Base-by-base conservation (phyloP, 2,888 invertebrate species). In the Papilio elwesi region DNA sequence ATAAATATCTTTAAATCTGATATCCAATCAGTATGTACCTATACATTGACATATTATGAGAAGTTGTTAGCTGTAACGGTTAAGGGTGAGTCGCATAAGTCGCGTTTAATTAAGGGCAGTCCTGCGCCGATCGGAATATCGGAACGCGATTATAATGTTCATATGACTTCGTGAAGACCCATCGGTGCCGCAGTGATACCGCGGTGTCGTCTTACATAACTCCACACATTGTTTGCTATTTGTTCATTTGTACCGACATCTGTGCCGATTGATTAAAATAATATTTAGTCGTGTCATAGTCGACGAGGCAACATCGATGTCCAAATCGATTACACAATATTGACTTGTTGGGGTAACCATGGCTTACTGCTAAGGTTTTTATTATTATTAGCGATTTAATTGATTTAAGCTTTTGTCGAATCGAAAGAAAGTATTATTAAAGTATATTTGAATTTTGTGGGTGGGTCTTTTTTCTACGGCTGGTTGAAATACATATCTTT, bases 81-180 rank as follows among this genome's bases (percentile, higher is more conserved):
- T 76, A 68, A 72, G 70, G 65, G 55, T 65, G 48, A 38, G 49
- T 49, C 38, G 49, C 43, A n/a, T 38, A 67, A 69, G 73, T 57
- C 74, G 75, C 76, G 80, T 88, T 90, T 90, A 93, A 93, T 93
- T 93, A 93, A 88, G 93, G 93, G 82, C 92, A 90, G 86, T 80
- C 86, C 84, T 92, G 91, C 92, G 92, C 83, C 88, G 91, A 93
- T 93, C 90, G 90, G 86, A 92, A 92, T 93, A 93, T 93, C 88
- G 90, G 87, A 93, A 93, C 92, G 93, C 92, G 94, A 94, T 94
- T 94, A 94, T 94, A 90, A 91, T 91, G 86, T 88, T 90, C 90
- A 87, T 94, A 94, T 91, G 94, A 90, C 94, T 94, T 94, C 93
- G 85, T 81, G 93, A 94, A 93, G 93, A 86, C 93, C 86, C 85